Percentiles rank a stretch among this genome's conserved stretches.
Evolutionary conservation across 2,888 invertebrate species (phyloP).

Genomic region (Lithophane semibrunnea): DNA sequence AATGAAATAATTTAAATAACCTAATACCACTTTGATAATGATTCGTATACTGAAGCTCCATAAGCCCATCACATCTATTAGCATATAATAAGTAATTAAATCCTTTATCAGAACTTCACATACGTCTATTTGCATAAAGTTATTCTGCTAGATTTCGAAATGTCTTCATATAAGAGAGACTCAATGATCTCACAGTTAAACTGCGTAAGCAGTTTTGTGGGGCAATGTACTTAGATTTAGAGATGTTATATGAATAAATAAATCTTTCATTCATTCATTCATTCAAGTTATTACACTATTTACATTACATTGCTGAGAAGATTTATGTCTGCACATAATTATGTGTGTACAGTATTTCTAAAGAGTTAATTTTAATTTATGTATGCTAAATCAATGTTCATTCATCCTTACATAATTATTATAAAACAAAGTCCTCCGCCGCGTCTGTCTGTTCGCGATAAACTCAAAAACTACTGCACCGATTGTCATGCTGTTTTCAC

Average conservation of each 20-base stretch:
- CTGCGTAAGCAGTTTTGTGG: no score
- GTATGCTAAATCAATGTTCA: neutral
- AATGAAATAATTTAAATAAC: neutral
- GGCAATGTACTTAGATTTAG: no score
- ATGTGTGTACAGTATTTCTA: neutral
- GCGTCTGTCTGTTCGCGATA: no score
- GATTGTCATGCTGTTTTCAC: no score
- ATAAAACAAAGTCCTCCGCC: no score
- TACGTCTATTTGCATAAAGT: slow-evolving; percentile 50
- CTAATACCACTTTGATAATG: slow-evolving; percentile 4
- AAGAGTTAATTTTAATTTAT: neutral
- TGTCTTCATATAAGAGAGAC: slow-evolving; percentile 27
- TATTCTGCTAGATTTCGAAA: slow-evolving; percentile 31
- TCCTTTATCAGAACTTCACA: slow-evolving; percentile 48
- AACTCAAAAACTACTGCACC: no score
- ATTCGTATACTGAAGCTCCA: neutral
- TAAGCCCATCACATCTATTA: slow-evolving; percentile 2
- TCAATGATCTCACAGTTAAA: no score
- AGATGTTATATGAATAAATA: no score
- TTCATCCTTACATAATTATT: neutral
- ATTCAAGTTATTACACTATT: slow-evolving; percentile 39
- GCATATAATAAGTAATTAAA: slow-evolving; percentile 37
- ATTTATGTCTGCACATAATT: slow-evolving; percentile 20
- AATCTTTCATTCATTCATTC: no score
- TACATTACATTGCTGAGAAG: neutral